These are phyloP conservation scores for Palythoa grandiflora DNA, from an alignment of 92 coral and sea anemone genomes.

Conservation along the genomic window DNA sequence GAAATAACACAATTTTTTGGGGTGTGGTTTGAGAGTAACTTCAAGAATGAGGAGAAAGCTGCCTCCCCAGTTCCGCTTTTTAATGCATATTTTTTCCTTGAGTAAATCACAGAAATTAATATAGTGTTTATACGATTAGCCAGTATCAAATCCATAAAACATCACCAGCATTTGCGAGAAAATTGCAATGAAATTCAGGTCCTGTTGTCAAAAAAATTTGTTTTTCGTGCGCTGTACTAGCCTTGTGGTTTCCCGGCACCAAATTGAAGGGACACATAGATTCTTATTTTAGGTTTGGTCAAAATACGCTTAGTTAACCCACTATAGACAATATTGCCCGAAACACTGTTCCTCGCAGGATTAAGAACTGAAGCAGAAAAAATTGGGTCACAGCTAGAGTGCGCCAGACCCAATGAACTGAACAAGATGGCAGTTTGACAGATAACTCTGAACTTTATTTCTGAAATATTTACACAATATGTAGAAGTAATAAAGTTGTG, in stretches of 20 bases:
- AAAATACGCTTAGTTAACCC: too few relatives aligned
- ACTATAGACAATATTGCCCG: too few relatives aligned
- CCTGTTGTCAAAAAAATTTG: too few relatives aligned
- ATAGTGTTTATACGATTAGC: too few relatives aligned
- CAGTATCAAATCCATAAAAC: too few relatives aligned
- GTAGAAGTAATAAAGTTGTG: background rate
- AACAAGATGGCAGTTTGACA: background rate
- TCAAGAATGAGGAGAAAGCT: background rate
- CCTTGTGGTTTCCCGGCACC: too few relatives aligned
- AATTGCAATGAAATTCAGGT: too few relatives aligned
- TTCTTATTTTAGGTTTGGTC: too few relatives aligned
- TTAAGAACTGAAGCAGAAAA: background rate
- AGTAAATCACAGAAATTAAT: background rate
- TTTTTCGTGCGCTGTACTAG: too few relatives aligned
- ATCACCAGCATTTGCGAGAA: too few relatives aligned
- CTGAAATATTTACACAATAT: constrained; percentile 21
- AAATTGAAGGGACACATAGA: too few relatives aligned
- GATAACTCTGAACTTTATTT: constrained; percentile 36
- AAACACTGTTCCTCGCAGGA: background rate
- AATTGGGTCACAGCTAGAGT: background rate
- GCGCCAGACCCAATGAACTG: background rate
- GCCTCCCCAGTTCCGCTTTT: background rate
- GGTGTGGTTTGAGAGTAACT: background rate
- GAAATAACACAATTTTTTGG: background rate
- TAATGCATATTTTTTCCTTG: background rate